Evolutionary conservation across 2,113 vertebrate genomes (phyloP).

Genomic region (Erythrolamprus reginae): DNA sequence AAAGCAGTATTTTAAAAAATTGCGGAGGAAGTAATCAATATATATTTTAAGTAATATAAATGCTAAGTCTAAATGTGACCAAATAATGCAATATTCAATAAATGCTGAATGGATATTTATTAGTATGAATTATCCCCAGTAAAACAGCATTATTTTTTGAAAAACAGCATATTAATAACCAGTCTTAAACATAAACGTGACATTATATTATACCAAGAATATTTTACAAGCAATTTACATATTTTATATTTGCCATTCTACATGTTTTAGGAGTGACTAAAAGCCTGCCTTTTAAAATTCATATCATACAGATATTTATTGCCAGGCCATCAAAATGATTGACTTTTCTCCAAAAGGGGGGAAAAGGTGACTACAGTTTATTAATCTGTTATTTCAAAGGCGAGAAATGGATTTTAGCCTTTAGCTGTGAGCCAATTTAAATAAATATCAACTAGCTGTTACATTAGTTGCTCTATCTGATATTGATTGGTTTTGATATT

Average conservation of each 20-base stretch:
- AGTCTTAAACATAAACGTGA: background rate
- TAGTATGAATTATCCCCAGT: background rate
- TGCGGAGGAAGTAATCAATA: background rate
- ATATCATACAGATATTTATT: background rate
- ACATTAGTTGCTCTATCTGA: background rate
- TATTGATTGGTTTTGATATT: background rate
- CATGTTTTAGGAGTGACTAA: background rate
- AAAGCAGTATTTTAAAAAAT: background rate
- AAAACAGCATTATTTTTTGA: background rate
- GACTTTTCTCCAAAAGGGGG: background rate
- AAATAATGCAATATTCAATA: background rate
- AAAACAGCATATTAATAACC: background rate
- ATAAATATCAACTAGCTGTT: background rate
- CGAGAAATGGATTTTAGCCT: background rate
- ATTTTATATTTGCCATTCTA: background rate
- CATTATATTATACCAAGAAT: background rate
- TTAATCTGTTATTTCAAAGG: background rate
- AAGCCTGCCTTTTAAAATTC: background rate
- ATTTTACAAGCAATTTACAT: background rate
- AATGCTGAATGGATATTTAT: background rate
- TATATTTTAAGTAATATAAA: background rate
- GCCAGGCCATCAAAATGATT: background rate
- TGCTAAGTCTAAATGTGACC: slow-evolving; percentile 2
- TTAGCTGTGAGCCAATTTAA: background rate
- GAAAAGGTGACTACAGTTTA: background rate